A percentile compares a stretch with the other conserved stretches of the same genome.
Conservation (phyloP, 2,888 invertebrate species). For the Caenorhabditis sp. region DNA sequence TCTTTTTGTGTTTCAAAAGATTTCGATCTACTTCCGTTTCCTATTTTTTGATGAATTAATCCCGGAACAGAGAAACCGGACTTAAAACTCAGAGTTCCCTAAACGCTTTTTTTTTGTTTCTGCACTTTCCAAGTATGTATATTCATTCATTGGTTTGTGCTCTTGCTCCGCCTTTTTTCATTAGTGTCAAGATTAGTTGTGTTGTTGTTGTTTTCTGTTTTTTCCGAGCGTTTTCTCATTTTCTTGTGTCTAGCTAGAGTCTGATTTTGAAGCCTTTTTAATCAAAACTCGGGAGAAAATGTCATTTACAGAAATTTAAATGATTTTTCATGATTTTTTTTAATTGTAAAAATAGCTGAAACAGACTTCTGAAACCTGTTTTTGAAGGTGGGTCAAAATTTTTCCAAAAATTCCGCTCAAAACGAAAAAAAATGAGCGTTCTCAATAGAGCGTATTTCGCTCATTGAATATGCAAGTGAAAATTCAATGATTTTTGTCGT, state of each 20-base stretch:
- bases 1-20: not conserved
- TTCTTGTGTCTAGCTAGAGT: not conserved
- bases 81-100: not conserved
- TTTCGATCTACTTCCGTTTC: not conserved
- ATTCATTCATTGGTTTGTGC: not conserved
- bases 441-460: too few species aligned
- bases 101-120: not conserved
- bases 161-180: not conserved
- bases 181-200: constrained; percentile 1
- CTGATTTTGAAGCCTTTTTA: not conserved
- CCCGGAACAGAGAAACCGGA: not conserved
- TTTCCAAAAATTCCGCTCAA: too few species aligned
- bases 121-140: not conserved
- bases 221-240: not conserved
- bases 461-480: too few species aligned
- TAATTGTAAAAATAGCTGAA: too few species aligned
- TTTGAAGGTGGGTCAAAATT: too few species aligned
- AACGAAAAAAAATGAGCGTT: too few species aligned
- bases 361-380: too few species aligned
- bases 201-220: not conserved
- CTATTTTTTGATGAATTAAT: not conserved
- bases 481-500: too few species aligned
- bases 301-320: too few species aligned
- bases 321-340: too few species aligned
- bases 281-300: too few species aligned